Evolutionary conservation across 1,140 invertebrate species (phyloP), one percentile per base, ranked within the genome.

Genomic region (Brachionus plicatilis): DNA sequence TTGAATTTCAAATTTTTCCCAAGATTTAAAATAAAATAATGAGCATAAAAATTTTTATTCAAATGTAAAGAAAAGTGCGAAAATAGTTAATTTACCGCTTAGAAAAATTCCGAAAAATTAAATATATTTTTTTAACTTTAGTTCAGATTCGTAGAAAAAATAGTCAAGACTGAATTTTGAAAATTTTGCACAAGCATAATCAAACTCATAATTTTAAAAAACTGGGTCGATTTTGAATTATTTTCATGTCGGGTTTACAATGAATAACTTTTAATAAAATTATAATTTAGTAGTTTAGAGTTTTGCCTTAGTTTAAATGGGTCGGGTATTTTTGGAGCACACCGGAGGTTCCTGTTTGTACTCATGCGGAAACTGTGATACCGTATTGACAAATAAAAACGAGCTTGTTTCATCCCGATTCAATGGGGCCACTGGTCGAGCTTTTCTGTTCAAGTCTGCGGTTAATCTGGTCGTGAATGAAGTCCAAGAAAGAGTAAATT

Each of bases 351-450:
- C 92, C n/a, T 92, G 96, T 14, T 89, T 98, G 3, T 98, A 97
- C 90, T 95, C 94, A 5, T 99, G 97, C 90, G 95, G 94, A 37
- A 93, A 94, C 47, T 99, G 96, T 90, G 95, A 98, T 88, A 96
- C 96, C 0, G 95, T 97, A 89, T 90, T 99, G 53, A 98, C 97
- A 43, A 98, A 98, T 89, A 92, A 95, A 87, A 93, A 93, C 84
- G 95, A 99, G 90, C 90, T 99, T 85, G 96, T 98, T 47, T 96
- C 95, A 86, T 97, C 95, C 12, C 90, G 96, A 87, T 99, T 98
- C 88, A 98, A 96, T 76, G 96, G 88, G 20, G 95, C 96, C 5
- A 99, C 97, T 84, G 97, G 97, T 72, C 91, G 96, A 86, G 97
- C 97, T 11, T 98, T 97, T 90, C 91, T 99, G 3, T 98, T 99